Evolutionary conservation across 2,888 invertebrate species (phyloP).

Genomic region (Zele albiditarsus): DNA sequence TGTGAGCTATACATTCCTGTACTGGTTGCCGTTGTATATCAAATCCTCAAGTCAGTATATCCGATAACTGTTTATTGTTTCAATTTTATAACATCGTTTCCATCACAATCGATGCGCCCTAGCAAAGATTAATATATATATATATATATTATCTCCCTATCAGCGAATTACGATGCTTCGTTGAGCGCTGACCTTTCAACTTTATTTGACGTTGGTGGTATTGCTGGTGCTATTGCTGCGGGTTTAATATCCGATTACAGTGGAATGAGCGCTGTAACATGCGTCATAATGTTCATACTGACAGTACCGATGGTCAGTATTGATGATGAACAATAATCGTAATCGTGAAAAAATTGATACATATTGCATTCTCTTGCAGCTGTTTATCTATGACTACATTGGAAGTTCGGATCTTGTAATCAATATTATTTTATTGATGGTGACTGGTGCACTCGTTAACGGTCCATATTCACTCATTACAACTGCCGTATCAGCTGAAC

Average conservation of each 20-base stretch:
- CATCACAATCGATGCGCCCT: slow-evolving; percentile 2
- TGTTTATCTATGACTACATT: slow-evolving; percentile 85
- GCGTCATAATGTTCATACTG: slow-evolving; percentile 84
- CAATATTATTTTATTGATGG: slow-evolving; percentile 81
- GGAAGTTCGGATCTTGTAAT: slow-evolving; percentile 78
- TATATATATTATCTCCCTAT: too few species aligned
- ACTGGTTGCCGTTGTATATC: slow-evolving; percentile 96
- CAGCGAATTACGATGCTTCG: slow-evolving; percentile 80
- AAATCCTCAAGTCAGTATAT: slow-evolving; percentile 84
- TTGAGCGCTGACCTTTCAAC: slow-evolving; percentile 86
- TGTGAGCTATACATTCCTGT: slow-evolving; percentile 97
- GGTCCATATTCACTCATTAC: slow-evolving; percentile 98
- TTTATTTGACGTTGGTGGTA: slow-evolving; percentile 92
- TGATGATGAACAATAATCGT: background rate
- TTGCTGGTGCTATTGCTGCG: slow-evolving; percentile 90
- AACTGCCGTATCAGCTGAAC: slow-evolving; percentile 95
- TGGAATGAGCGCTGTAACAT: slow-evolving; percentile 91
- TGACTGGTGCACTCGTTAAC: slow-evolving; percentile 90
- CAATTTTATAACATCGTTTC: slow-evolving; percentile 17
- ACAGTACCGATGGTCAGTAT: slow-evolving; percentile 86
- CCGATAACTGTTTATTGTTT: slow-evolving; percentile 18
- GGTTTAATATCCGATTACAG: slow-evolving; percentile 89
- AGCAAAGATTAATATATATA: background rate
- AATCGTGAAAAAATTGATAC: slow-evolving; percentile 20
- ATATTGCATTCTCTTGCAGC: slow-evolving; percentile 74